Base-by-base conservation (phyloP, 2,888 invertebrate species). In the Epirrhoe tristata region DNA sequence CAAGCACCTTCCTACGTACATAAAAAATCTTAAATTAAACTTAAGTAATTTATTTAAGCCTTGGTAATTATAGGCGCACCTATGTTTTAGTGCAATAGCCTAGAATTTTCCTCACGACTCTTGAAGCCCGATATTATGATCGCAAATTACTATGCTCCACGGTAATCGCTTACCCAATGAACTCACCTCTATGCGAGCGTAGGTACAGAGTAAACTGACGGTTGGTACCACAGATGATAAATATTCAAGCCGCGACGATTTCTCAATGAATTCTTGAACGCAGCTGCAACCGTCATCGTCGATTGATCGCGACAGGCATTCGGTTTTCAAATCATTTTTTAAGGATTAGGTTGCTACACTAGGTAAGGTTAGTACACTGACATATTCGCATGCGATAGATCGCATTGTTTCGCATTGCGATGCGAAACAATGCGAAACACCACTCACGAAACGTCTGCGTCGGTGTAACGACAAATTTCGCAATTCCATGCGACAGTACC, bases 241-340 rank as follows among this genome's bases (percentile, higher is more conserved):
- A 90, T 90, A 92, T 91, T 91, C 90, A 90, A 87, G 75, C 74
- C 79, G 79, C 86, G 79, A 79, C 86, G 91, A 91, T 92, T 92
- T 93, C 92, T 90, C 91, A 87, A 87, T 86, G 86, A 82, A 93
- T 93, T 91, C 91, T 90, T 91, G 89, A 90, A 88, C 90, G 91
- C 89, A 86, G 88, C 84, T 82, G 87, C 86, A 85, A 81, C 80
- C 87, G 90, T 90, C 90, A 90, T 83, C 85, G 86, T 87, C 84
- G 87, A 88, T 82, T 87, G 86, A 83, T 71, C 79, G 83, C 74
- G 72, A 74, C 74, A 74, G 50, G 75, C 84, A 77, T 85, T 88
- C 85, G 82, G 85, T 88, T 90, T 88, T 89, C 73, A 84, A 88
- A 85, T 83, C 72, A 63, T 70, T 63, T 68, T 67, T 59, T 46